Percentiles rank a stretch among this genome's conserved stretches.
Conservation (phyloP, 2,113 vertebrate genomes). For the Notechis scutatus region DNA sequence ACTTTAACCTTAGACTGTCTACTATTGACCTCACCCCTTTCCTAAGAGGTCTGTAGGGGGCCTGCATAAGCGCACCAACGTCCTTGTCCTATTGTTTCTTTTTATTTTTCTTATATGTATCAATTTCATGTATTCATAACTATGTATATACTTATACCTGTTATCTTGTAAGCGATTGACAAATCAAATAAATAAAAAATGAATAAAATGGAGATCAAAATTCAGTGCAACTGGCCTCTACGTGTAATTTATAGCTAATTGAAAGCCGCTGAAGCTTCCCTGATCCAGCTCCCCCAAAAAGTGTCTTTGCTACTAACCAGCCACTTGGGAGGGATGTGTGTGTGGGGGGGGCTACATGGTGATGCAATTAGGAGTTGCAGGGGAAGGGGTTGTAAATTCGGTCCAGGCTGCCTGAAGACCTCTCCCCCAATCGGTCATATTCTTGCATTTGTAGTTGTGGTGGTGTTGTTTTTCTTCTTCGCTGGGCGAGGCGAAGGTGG, state of each 20-base stretch:
- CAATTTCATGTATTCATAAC: too few relatives aligned
- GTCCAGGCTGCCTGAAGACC: background rate
- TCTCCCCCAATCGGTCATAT: background rate
- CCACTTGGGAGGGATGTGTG: fast-evolving
- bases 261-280: background rate
- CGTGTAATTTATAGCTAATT: background rate
- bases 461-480: background rate
- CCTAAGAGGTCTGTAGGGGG: too few relatives aligned
- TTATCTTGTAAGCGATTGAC: too few relatives aligned
- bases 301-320: background rate
- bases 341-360: background rate
- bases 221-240: too few relatives aligned
- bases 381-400: background rate
- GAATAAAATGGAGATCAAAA: too few relatives aligned
- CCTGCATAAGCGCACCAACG: too few relatives aligned
- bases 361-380: background rate
- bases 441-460: background rate
- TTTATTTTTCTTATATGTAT: too few relatives aligned
- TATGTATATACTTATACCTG: too few relatives aligned
- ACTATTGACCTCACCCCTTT: too few relatives aligned
- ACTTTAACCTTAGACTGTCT: too few relatives aligned
- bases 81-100: too few relatives aligned
- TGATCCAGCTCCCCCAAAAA: background rate
- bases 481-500: background rate
- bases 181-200: too few relatives aligned